A percentile compares a stretch with the other conserved stretches of the same genome.
phyloP scores from a whole-genome alignment of 2,888 invertebrate genomes.

The Altica lythri region DNA sequence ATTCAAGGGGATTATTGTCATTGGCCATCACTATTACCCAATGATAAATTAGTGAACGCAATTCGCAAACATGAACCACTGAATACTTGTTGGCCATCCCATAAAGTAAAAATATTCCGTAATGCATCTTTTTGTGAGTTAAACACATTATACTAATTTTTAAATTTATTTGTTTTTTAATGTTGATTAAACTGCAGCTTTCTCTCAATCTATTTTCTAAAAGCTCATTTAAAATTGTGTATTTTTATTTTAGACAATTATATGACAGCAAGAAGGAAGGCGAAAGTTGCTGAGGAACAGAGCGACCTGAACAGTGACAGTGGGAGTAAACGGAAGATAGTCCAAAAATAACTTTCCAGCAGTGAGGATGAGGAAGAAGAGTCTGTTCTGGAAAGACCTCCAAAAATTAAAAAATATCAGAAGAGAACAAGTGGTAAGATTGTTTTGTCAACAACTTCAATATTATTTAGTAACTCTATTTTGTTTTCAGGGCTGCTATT shows the following conservation, averaged over 20 bases:
- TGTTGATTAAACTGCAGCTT: too few species aligned
- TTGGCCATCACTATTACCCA: conserved; percentile 11
- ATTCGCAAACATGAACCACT: conserved; percentile 13
- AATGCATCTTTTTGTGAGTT: conserved; percentile 19
- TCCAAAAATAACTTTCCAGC: too few species aligned
- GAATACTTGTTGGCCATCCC: conserved; percentile 19
- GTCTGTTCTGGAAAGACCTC: too few species aligned
- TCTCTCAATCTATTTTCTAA: background rate
- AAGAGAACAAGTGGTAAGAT: too few species aligned
- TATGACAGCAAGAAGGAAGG: background rate
- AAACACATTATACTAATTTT: background rate
- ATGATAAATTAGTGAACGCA: conserved; percentile 9
- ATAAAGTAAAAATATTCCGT: conserved; percentile 13
- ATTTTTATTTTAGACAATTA: background rate
- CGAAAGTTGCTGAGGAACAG: background rate
- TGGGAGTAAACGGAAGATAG: too few species aligned
- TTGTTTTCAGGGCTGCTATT: too few species aligned
- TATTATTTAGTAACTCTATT: too few species aligned
- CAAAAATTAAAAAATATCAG: too few species aligned
- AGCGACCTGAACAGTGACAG: too few species aligned
- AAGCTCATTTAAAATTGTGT: background rate
- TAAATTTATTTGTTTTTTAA: background rate
- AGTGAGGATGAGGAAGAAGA: too few species aligned
- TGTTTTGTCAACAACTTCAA: too few species aligned
- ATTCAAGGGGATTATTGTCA: conserved; percentile 10